Evolutionary conservation across 2,888 invertebrate species (phyloP), one percentile per base, ranked within the genome.

Genomic region (Agrypnus murinus): DNA sequence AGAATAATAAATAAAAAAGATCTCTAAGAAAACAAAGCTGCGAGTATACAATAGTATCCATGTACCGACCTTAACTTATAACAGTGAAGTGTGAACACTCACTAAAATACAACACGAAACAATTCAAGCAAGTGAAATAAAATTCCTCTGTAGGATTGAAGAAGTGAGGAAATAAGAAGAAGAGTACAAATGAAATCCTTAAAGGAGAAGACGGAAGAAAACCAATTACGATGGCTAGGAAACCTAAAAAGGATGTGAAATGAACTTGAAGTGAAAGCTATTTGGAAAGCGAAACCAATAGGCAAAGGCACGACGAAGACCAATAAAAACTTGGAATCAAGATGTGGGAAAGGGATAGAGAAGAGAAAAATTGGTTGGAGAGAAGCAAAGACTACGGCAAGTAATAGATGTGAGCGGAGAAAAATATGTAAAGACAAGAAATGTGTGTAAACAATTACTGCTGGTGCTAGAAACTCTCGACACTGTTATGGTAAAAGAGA

Each of bases 151-250:
- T n/a, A n/a, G n/a, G 15, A 45, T 45, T 5, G 45, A 45, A 45
- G 45, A 15, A 6, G 15, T 45, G 45, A 45, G 15, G 45, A 38
- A 38, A 45, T 38, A 45, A 45, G 3, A 45, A 9, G 15, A 45
- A 45, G 38, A 9, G 4, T 45, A 15, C 14, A 45, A 6, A 15
- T 45, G 15, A 15, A 45, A 45, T 15, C 45, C 3, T 9, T 45
- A 5, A 45, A 45, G 15, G 45, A 14, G 15, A 45, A 3, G 15
- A 45, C 15, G 15, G 45, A 14, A 45, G 15, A 15, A 15, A 45
- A 1, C 15, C 45, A 45, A 15, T 9, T 45, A 14, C 15, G 15
- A 5, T 45, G 12, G 45, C 1, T 45, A 6, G 45, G 9, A 15
- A 14, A 45, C 15, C 15, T 45, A 15, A 14, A 45, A 14, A 45